Conservation (phyloP, 2,888 invertebrate genomes). For the Dyspetes luteomarginatus region DNA sequence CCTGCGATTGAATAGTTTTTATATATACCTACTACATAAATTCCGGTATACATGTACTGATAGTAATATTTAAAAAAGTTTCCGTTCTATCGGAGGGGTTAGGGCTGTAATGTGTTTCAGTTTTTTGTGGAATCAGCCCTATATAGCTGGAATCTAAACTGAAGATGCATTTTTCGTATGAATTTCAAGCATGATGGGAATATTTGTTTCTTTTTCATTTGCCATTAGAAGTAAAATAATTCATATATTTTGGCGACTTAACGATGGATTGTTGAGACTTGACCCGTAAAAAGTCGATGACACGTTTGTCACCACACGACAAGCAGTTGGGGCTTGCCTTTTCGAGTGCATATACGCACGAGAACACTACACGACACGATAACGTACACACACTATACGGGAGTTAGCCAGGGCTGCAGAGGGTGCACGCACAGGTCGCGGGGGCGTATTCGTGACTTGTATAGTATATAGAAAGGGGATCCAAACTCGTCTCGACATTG, state of each 20-base stretch:
- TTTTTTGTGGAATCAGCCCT: no score
- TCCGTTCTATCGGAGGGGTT: no score
- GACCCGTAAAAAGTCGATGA: background rate
- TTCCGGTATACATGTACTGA: no score
- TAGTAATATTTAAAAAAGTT: no score
- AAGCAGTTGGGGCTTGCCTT: background rate
- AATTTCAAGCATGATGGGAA: no score
- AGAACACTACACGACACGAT: constrained; percentile 23
- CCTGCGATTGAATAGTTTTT: no score
- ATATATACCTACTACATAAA: no score
- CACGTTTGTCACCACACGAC: background rate
- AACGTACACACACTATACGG: constrained; percentile 34
- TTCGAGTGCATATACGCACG: background rate
- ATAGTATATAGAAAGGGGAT: no score
- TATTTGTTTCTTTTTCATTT: background rate
- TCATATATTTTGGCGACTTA: background rate
- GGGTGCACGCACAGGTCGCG: constrained; percentile 24
- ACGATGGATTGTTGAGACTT: no score
- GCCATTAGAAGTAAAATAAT: background rate
- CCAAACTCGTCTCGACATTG: constrained; percentile 37
- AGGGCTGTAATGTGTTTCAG: no score
- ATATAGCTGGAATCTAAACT: no score
- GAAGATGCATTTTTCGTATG: no score
- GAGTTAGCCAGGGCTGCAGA: constrained; percentile 29
- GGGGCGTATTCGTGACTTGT: constrained; percentile 48